phyloP scores from a whole-genome alignment of 2,797 vertebrate species.

The Eutrigla gurnardus region DNA sequence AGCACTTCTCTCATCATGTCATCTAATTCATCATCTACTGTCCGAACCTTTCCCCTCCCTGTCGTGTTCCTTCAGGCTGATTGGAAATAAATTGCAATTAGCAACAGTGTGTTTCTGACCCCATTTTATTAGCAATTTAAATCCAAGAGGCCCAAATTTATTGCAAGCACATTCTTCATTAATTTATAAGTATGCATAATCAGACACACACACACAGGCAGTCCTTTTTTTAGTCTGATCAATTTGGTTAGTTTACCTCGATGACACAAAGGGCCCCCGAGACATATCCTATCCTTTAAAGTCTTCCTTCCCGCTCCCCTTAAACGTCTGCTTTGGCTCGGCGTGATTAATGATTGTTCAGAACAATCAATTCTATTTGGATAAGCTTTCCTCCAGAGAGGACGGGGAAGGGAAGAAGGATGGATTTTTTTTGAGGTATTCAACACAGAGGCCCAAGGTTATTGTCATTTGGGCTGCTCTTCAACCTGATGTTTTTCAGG shows the following conservation, averaged over 20 bases:
- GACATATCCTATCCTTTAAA: constrained; percentile 63
- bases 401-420: constrained; percentile 49
- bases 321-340: constrained; percentile 45
- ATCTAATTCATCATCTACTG: constrained; percentile 41
- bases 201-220: not conserved
- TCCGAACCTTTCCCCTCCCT: constrained; percentile 9
- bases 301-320: constrained; percentile 45
- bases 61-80: constrained; percentile 47
- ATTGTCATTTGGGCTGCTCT: constrained; percentile 58
- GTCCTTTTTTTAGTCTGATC: constrained; percentile 32
- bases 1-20: constrained; percentile 40
- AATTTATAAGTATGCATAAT: constrained; percentile 31
- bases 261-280: constrained; percentile 38
- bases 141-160: constrained; percentile 54
- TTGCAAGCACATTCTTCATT: constrained; percentile 23
- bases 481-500: constrained; percentile 45
- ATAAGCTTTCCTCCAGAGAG: constrained; percentile 68
- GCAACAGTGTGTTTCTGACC: constrained; percentile 36
- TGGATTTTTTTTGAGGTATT: constrained; percentile 61
- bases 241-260: constrained; percentile 56
- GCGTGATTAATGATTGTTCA: constrained; percentile 65
- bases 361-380: constrained; percentile 76
- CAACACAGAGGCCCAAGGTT: constrained; percentile 64
- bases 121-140: constrained; percentile 57
- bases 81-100: constrained; percentile 62